phyloP scores from a whole-genome alignment of 2,888 invertebrate genomes.

The Tetranychus truncatus region DNA sequence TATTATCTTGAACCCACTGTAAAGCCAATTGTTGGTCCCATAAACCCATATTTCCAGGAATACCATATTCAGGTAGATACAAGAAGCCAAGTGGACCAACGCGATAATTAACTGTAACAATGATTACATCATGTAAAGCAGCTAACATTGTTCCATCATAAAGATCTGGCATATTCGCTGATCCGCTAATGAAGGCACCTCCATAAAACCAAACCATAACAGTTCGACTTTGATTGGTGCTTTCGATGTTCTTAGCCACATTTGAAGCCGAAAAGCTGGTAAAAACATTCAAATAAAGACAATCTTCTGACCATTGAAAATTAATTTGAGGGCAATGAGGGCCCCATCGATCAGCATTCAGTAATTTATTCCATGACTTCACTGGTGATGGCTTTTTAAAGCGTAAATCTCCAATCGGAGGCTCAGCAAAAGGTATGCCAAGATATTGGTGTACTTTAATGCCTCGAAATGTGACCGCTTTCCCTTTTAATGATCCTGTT shows the following conservation, averaged over 20 bases:
- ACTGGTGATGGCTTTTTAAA: neutral
- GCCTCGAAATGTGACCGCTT: neutral
- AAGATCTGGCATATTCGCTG: neutral
- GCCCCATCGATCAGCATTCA: neutral
- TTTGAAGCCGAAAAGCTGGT: neutral
- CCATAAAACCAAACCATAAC: conserved; percentile 10
- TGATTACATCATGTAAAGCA: neutral
- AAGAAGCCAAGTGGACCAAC: conserved; percentile 1
- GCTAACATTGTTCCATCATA: conserved; percentile 3
- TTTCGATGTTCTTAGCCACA: neutral
- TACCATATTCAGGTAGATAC: neutral
- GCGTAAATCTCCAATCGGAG: neutral
- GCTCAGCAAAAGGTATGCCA: conserved; percentile 1
- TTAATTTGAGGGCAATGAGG: neutral
- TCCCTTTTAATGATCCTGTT: neutral
- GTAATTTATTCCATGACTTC: neutral
- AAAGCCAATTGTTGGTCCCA: neutral
- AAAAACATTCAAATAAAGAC: conserved; percentile 1
- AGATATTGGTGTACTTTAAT: neutral
- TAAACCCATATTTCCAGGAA: conserved; percentile 3
- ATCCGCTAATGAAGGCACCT: conserved; percentile 4
- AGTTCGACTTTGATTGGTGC: neutral
- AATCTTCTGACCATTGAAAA: neutral
- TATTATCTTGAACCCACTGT: conserved; percentile 4
- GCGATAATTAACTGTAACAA: neutral